Base-by-base conservation (phyloP, 2,888 invertebrate species). In the Xestia ashworthii region DNA sequence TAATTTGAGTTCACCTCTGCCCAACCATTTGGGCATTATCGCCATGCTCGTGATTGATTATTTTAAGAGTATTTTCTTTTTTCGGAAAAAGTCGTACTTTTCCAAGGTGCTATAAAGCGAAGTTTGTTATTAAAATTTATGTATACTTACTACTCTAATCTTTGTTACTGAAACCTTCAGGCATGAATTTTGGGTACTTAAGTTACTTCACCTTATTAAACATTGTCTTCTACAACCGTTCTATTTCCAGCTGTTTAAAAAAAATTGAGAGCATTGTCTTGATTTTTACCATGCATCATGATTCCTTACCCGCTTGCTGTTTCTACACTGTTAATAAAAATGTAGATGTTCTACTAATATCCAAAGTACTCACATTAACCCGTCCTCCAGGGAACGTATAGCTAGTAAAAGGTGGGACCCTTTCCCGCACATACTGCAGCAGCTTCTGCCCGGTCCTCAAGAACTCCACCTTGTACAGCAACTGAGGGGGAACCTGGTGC, bases 391-490 rank as follows among this genome's bases (percentile, higher is more conserved):
- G 95, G 83, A 97, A 97, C 25, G 97, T 97, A 89, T 97, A 98
- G 91, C 97, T 96, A 8, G 96, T 97, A 91, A 97, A 98, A 22
- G 98, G 98, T 44, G 98, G 98, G 76, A 97, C 97, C 75, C 98
- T 97, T 84, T 98, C 98, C 87, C 98, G 97, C 88, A 98, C 98
- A 92, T 98, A 98, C 94, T 98, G 98, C 88, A 98, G 98, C 91
- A 98, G 97, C 94, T 98, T 98, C 48, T 94, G 92, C 38, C 97
- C 97, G 6, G 95, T 93, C 87, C 97, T 95, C 80, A 97, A 88
- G 91, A 97, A 97, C 88, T 97, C 97, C 79, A 98, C 98, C 95
- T 98, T 98, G 97, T 98, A 98, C 62, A 98, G 97, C 87, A 98
- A 97, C 89, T 98, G 98, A 25, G 98, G 97, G 53, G 97, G 97